Base-by-base conservation (phyloP, 2,888 invertebrate species). In the Caprella mutica region DNA sequence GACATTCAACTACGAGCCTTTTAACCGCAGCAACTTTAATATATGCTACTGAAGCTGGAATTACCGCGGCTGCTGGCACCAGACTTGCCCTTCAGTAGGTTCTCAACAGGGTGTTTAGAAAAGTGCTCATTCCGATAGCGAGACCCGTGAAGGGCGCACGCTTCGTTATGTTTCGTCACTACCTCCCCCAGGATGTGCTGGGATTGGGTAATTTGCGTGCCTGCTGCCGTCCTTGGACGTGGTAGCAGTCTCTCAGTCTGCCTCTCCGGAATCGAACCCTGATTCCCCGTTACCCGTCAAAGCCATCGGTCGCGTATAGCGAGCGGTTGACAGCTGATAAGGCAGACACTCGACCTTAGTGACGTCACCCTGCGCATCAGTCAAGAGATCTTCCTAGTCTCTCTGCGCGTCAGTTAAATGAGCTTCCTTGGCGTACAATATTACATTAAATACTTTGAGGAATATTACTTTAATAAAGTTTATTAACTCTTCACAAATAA, bases 241-340 rank as follows among this genome's bases (percentile, higher is more conserved):
- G 79, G 73, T 73, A 71, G 73, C 72, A 71, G 70, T 75, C 72
- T 74, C 73, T 73, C 73, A 46, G 46, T 29, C 46, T 72, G 72
- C 73, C 72, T 74, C 74, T 74, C 73, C 61, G 61, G 61, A 58
- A 55, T 65, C 54, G 78, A 81, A 81, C 80, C 81, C 81, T 81
- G 77, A 81, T 81, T 81, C 80, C 77, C 81, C 80, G 80, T 81
- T 79, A 81, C 80, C 78, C 79, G 80, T 81, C 75, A 77, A 76
- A 74, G 78, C 79, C 80, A 80, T 78, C 80, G 79, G 79, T 80
- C 78, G 76, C 80, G 73, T 74, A 75, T 76, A 78, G 75, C 76
- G 77, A 79, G 80, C 80, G 79, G 77, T 80, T 80, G 76, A 78
- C 73, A 79, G 78, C 78, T 79, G 80, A 80, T 80, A 80, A 76